phyloP scores from a whole-genome alignment of 2,888 invertebrate genomes.

The Eupithecia inturbata region DNA sequence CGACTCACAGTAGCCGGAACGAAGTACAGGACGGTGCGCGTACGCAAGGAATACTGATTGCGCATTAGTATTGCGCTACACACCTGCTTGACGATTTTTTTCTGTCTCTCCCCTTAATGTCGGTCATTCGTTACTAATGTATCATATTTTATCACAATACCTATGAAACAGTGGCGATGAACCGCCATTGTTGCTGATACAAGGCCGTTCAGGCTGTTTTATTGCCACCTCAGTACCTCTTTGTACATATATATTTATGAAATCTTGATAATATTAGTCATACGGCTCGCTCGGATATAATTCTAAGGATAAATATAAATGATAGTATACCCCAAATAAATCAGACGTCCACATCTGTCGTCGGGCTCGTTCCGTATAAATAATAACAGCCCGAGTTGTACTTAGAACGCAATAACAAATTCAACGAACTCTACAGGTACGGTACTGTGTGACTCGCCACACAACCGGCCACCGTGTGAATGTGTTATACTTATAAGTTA shows the following conservation, averaged over 20 bases:
- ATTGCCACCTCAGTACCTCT: conserved; percentile 38
- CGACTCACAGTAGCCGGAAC: conserved; percentile 84
- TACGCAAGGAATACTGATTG: conserved; percentile 81
- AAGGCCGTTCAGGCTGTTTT: conserved; percentile 71
- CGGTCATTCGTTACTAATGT: conserved; percentile 81
- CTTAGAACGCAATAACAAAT: conserved; percentile 83
- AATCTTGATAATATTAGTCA: conserved; percentile 57
- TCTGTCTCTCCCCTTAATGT: conserved; percentile 81
- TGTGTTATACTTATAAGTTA: conserved; percentile 69
- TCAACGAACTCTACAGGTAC: conserved; percentile 83
- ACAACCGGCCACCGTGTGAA: conserved; percentile 80
- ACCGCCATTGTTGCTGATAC: conserved; percentile 67
- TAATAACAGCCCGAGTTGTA: conserved; percentile 77
- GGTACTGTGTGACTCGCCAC: conserved; percentile 80
- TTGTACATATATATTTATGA: conserved; percentile 42
- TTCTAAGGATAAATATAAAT: conserved; percentile 57
- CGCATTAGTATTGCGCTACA: conserved; percentile 82
- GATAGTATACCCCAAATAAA: conserved; percentile 70
- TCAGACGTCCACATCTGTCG: conserved; percentile 72
- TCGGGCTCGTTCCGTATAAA: conserved; percentile 69
- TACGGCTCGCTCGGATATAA: conserved; percentile 51
- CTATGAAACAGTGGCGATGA: conserved; percentile 66
- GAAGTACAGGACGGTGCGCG: conserved; percentile 82
- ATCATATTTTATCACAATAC: conserved; percentile 78
- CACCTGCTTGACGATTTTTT: conserved; percentile 82